These are phyloP conservation scores for Cantharis flavilabris DNA, from an alignment of 2,888 invertebrate species.

Conservation along the genomic window DNA sequence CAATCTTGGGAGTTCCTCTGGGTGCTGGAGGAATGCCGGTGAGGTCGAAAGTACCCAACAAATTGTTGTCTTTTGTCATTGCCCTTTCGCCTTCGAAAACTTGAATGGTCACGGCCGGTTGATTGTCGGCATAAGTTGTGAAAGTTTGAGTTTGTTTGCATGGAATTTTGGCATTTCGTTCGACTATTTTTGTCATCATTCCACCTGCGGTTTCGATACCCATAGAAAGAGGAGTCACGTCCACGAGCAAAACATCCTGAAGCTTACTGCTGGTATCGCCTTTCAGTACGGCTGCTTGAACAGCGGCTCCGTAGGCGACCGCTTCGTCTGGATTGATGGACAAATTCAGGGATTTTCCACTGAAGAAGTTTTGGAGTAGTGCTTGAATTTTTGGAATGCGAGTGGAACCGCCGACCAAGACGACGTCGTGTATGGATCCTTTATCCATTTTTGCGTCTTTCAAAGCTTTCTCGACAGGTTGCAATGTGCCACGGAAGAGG, in stretches of 20 bases:
- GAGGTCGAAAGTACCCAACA: slow-evolving; percentile 67
- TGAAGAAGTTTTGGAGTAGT: slow-evolving; percentile 75
- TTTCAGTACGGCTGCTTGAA: slow-evolving; percentile 50
- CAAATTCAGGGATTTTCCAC: slow-evolving; percentile 56
- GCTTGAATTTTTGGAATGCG: slow-evolving; percentile 80
- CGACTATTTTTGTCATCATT: slow-evolving; percentile 71
- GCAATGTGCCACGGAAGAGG: slow-evolving; percentile 70
- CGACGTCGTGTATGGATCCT: slow-evolving; percentile 75
- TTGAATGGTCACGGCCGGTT: slow-evolving; percentile 60
- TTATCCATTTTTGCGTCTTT: slow-evolving; percentile 80
- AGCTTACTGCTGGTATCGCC: slow-evolving; percentile 68
- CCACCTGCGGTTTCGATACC: slow-evolving; percentile 84
- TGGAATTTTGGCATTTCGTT: slow-evolving; percentile 62
- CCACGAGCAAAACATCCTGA: slow-evolving; percentile 73
- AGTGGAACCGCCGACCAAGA: no score
- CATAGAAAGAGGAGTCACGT: slow-evolving; percentile 65
- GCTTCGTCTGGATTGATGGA: slow-evolving; percentile 54
- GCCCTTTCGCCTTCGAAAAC: slow-evolving; percentile 64
- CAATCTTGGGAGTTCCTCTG: slow-evolving; percentile 69
- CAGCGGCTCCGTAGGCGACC: slow-evolving; percentile 52
- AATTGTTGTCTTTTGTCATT: slow-evolving; percentile 79
- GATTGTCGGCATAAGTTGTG: slow-evolving; percentile 72
- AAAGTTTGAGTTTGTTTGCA: slow-evolving; percentile 64
- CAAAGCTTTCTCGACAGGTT: slow-evolving; percentile 75
- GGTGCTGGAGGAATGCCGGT: slow-evolving; percentile 73